These are phyloP conservation scores for Cyrtonyx montezumae DNA, from an alignment of 2,113 vertebrate genomes.

Conservation along the genomic window DNA sequence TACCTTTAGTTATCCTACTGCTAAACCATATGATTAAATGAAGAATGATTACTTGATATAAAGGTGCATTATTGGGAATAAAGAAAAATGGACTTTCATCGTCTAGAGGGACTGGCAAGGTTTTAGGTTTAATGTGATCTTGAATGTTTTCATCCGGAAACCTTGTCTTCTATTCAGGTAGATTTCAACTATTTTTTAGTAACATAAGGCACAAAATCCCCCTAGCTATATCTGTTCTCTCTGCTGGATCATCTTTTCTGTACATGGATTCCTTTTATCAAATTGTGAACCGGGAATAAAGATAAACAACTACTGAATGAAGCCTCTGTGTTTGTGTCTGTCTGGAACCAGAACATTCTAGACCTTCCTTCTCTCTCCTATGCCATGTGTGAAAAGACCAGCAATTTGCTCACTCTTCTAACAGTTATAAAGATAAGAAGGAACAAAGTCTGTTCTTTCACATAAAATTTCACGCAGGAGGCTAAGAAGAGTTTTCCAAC, in stretches of 20 bases:
- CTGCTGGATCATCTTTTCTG: neutral
- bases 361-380: neutral
- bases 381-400: neutral
- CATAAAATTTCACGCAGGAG: neutral
- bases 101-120: neutral
- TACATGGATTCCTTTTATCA: neutral
- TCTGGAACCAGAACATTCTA: slow-evolving; percentile 13
- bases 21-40: neutral
- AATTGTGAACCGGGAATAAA: slow-evolving; percentile 9
- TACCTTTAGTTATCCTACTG: neutral
- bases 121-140: neutral
- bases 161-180: neutral
- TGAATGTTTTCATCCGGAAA: neutral
- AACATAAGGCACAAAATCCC: neutral
- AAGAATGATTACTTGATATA: neutral
- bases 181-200: neutral
- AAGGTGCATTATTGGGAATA: neutral
- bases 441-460: neutral
- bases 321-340: neutral
- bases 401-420: neutral
- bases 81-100: neutral
- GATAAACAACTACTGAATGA: slow-evolving; percentile 21
- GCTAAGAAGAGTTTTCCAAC: neutral
- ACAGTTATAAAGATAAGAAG: neutral
- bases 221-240: neutral